Percentiles rank a stretch among this genome's conserved stretches.
phyloP scores from a whole-genome alignment of 1,140 invertebrate species.

The Eupristina koningsbergeri region DNA sequence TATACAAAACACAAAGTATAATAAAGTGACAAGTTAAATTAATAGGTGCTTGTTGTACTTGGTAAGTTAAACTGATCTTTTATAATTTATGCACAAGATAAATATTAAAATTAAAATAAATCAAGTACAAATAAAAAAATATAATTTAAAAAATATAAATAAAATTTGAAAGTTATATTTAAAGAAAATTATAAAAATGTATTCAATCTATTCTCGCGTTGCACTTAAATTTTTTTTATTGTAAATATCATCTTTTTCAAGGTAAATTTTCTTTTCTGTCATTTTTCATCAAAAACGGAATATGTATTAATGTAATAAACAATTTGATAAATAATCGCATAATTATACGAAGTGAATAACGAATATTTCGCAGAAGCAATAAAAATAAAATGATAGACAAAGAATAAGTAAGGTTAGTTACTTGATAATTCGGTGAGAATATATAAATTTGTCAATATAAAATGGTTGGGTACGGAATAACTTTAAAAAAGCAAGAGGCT shows the following conservation, averaged over 20 bases:
- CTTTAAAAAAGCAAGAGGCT: no score
- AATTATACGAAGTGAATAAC: background rate
- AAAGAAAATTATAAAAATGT: slow-evolving; percentile 16
- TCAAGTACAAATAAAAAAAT: no score
- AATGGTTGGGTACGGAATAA: no score
- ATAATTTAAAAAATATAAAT: slow-evolving; percentile 9
- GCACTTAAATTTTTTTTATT: slow-evolving; percentile 7
- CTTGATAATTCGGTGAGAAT: background rate
- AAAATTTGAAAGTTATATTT: slow-evolving; percentile 4
- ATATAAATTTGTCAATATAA: background rate
- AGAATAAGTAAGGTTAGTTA: no score
- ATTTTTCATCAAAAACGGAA: background rate
- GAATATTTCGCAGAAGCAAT: no score
- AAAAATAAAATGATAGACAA: no score
- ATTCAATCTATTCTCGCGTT: background rate
- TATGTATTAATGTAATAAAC: no score
- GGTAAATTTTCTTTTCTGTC: background rate
- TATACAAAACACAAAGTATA: background rate
- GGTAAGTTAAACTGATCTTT: background rate
- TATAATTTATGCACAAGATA: background rate
- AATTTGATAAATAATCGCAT: no score
- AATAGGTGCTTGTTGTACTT: background rate
- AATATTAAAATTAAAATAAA: no score
- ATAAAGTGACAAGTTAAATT: no score
- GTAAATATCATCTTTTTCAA: background rate